Conservation (phyloP, 2,888 invertebrate species). For the Caenorhabditis uteleia region DNA sequence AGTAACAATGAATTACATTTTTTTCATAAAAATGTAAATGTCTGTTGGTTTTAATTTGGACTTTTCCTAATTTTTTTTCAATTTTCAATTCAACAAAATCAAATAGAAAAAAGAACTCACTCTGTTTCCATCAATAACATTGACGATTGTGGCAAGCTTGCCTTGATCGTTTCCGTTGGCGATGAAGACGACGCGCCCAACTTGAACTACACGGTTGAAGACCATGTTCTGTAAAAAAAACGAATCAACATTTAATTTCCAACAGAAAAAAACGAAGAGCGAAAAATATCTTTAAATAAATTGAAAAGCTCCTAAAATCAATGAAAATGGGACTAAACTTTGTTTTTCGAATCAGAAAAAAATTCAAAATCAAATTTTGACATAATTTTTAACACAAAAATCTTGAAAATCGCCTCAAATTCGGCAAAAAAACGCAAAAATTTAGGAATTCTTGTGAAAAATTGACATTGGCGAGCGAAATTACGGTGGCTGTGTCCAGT, state of each 20-base stretch:
- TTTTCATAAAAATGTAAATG: conserved; percentile 1
- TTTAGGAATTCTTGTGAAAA: conserved; percentile 18
- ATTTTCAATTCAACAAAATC: too few relatives aligned
- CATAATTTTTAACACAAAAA: not conserved
- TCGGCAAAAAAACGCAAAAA: conserved; percentile 19
- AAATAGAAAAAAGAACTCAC: conserved; percentile 72
- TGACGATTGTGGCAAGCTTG: conserved; percentile 90
- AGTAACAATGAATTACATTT: not conserved
- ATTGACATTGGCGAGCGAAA: not conserved
- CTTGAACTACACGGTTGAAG: conserved; percentile 78
- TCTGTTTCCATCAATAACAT: conserved; percentile 95
- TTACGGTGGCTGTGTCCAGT: conserved; percentile 5
- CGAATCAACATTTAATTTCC: not conserved
- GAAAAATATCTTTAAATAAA: not conserved
- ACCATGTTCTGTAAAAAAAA: conserved; percentile 45
- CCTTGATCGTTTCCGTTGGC: conserved; percentile 88
- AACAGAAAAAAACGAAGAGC: not conserved
- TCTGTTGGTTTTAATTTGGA: too few relatives aligned
- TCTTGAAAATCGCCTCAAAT: conserved; percentile 3
- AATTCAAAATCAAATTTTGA: not conserved
- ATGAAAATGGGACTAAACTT: not conserved
- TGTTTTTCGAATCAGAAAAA: not conserved
- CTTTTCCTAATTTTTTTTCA: too few relatives aligned
- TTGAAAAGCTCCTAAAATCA: not conserved
- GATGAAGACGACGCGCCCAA: conserved; percentile 94